Conservation (phyloP, 1,140 invertebrate genomes). For the Argopecten irradians region DNA sequence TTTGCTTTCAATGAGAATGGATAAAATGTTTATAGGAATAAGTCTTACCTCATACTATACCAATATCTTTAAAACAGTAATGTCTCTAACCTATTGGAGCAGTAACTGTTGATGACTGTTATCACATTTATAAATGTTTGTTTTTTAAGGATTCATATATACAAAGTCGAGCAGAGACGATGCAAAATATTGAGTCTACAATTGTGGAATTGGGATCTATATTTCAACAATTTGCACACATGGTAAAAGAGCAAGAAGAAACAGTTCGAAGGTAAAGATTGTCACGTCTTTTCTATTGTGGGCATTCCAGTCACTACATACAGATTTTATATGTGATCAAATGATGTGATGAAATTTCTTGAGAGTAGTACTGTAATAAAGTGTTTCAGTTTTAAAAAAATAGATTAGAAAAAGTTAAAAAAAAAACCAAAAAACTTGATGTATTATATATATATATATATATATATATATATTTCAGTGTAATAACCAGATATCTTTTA, state of each 20-base stretch:
- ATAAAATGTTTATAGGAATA: no score
- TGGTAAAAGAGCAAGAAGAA: constrained; percentile 99
- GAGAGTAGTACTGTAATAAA: neutral
- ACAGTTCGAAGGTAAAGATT: constrained; percentile 89
- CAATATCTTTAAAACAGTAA: no score
- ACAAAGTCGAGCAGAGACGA: constrained; percentile 94
- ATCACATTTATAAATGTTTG: constrained; percentile 46
- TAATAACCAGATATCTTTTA: constrained; percentile 35
- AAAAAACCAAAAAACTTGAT: neutral
- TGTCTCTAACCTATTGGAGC: no score
- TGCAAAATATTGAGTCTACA: constrained; percentile 99
- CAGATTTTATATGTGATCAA: no score
- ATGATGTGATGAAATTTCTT: no score
- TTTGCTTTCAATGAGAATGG: no score
- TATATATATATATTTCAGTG: neutral
- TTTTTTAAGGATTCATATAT: constrained; percentile 88
- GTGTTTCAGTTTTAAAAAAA: neutral
- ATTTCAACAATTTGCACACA: constrained; percentile 97
- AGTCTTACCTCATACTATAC: no score
- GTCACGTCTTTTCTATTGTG: no score
- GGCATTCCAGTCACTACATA: no score
- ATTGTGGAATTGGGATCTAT: constrained; percentile 99
- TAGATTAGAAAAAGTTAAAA: neutral
- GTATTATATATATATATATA: neutral
- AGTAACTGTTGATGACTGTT: no score